These are phyloP conservation scores for Tragopan temminckii DNA, from an alignment of 2,797 vertebrate species.

Conservation along the genomic window DNA sequence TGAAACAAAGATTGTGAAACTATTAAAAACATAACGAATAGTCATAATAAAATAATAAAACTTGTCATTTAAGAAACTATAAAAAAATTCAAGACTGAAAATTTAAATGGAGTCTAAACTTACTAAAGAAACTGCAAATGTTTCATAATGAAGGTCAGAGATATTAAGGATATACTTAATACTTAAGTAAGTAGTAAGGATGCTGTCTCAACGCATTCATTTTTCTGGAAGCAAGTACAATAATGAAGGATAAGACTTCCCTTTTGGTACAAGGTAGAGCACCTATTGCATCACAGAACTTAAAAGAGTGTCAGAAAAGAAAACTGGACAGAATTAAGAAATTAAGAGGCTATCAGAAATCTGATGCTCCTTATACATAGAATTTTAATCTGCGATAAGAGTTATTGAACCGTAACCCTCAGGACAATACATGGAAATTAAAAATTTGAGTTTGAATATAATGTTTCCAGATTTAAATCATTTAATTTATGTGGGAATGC, in stretches of 20 bases:
- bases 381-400: not conserved
- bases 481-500: slow-evolving; percentile 32
- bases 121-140: not conserved
- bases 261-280: not conserved
- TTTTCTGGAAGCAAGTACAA: not conserved
- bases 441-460: not conserved
- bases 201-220: not conserved
- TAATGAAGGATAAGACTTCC: not conserved
- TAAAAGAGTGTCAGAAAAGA: not conserved
- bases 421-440: not conserved
- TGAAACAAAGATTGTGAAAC: not conserved
- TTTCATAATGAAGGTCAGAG: not conserved
- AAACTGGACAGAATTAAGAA: not conserved
- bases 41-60: not conserved
- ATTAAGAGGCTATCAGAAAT: not conserved
- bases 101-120: not conserved
- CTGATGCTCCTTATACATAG: not conserved
- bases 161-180: not conserved
- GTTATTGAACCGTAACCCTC: not conserved
- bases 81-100: not conserved
- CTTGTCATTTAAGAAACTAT: not conserved
- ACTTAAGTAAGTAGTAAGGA: not conserved
- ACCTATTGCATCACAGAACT: not conserved
- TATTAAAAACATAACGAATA: not conserved
- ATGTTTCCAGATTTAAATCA: slow-evolving; percentile 37